Evolutionary conservation across 2,888 invertebrate genomes (phyloP), one percentile per base, ranked within the genome.

Genomic region (Apodemia hepburni): DNA sequence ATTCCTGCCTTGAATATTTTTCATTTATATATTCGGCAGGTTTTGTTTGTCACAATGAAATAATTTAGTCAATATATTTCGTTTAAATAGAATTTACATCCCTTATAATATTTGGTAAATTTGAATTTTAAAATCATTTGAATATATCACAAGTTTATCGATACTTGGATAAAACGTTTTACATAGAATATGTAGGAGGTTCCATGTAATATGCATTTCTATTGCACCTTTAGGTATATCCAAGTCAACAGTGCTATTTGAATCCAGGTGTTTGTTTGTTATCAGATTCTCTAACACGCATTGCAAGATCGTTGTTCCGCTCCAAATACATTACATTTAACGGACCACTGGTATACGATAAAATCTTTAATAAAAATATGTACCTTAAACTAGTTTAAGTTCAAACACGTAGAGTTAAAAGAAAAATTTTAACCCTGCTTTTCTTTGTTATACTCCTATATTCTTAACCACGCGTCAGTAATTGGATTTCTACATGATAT

Each of bases 141-240:
- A 38, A 38, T 38, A 38, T 12, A 38, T 60, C 58, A 54, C 51
- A 64, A 63, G 64, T 51, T 62, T 63, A 62, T 60, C 60, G 62
- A 70, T 68, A 62, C 63, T 62, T 62, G 59, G 61, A 65, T 66
- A 65, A 64, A 57, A 63, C 64, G 38, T 62, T 69, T 64, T 58
- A 64, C 60, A 61, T 65, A 62, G 68, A 65, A 64, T 66, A 64
- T 65, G 64, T 67, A 61, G 65, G 63, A 61, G 61, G 65, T 65
- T 67, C 67, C 67, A 68, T 69, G 68, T 69, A 67, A 69, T 64
- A 68, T 68, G 64, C 67, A 70, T 70, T 64, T 65, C 59, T 64
- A 42, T 62, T 64, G 60, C 65, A 62, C 64, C 63, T 62, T 64
- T 66, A 64, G 59, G 65, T 47, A 65, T 65, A 67, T 65, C 63